Base-by-base conservation (phyloP, 2,888 invertebrate species). In the Tachina grossa region DNA sequence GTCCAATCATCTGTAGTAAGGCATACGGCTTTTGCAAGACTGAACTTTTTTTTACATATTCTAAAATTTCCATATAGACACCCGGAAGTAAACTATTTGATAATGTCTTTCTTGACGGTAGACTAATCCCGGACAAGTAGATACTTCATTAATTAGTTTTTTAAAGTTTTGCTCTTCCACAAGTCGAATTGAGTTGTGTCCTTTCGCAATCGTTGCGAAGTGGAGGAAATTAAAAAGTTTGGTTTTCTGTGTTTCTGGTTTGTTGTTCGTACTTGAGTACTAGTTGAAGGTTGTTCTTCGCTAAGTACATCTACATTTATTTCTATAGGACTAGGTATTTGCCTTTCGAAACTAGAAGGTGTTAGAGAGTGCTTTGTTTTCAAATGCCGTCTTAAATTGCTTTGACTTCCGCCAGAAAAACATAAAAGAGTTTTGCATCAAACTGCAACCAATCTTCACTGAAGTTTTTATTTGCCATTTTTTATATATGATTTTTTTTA, bases 1-100 rank as follows among this genome's bases (percentile, higher is more conserved):
- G 83, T 83, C 83, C 80, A 86, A 39, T 49, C 75, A 66, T 82
- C 82, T 19, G 65, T 55, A 10, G 76, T 69, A 8, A 71, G 45
- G 31, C 71, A 77, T 9, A 83, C 59, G 11, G 47, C 68, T n/a
- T 59, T 13, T 5, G 71, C 79, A n/a, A 1, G 41, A n/a, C n/a
- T 22, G 43, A 22, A 78, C 4, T 51, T 69, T 49, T 2, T 3
- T 13, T 69, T 43, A 41, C 16, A 69, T 11, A 14, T 14, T 53
- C 53, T 19, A 69, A 41, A 39, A 69, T 41, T 69, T 78, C 13
- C 14, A 10, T 63, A 43, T 63, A 14, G 1, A 51, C 43, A 16
- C 2, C 43, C 14, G 63, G 63, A 1, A 57, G n/a, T 14, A 72
- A 47, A 16, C 47, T 47, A 11, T 61, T 16, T 9, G 47, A 51